Conservation (phyloP, 1,140 invertebrate species). For the Drosophila ironensis region DNA sequence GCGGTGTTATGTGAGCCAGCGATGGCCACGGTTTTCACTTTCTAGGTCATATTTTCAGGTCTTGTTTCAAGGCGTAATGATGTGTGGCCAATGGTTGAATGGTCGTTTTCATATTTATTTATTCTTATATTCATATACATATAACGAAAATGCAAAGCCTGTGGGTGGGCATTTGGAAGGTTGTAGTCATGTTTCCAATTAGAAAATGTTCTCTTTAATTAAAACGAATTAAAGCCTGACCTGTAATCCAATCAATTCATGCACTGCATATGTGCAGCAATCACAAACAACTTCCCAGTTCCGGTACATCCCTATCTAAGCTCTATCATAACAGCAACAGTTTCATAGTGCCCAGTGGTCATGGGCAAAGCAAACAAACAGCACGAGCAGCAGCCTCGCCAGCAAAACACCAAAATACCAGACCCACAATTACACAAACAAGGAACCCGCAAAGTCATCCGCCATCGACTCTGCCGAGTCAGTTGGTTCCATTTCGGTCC, state of each 20-base stretch:
- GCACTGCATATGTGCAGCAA: not conserved
- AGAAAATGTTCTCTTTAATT: too few species aligned
- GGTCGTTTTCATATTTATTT: not conserved
- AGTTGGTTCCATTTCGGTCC: conserved; percentile 11
- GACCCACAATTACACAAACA: conserved; percentile 30
- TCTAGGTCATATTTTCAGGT: conserved; percentile 23
- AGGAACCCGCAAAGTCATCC: conserved; percentile 31
- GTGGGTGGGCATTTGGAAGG: too few species aligned
- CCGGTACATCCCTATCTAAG: not conserved
- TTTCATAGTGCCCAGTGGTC: conserved; percentile 6
- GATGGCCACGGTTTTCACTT: conserved; percentile 12
- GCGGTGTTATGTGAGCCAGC: conserved; percentile 5
- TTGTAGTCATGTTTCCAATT: too few species aligned
- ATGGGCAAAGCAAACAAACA: conserved; percentile 10
- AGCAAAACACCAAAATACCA: not conserved
- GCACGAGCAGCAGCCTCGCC: not conserved
- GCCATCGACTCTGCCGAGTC: conserved; percentile 4
- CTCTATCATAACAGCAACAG: conserved; percentile 30
- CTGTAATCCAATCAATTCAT: conserved; percentile 4
- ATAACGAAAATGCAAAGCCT: too few species aligned
- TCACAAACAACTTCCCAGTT: not conserved
- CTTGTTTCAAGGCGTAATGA: not conserved
- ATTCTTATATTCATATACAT: not conserved
- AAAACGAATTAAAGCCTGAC: not conserved
- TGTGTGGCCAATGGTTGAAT: not conserved